Conservation (phyloP, 2,113 vertebrate genomes). For the Micromys minutus region DNA sequence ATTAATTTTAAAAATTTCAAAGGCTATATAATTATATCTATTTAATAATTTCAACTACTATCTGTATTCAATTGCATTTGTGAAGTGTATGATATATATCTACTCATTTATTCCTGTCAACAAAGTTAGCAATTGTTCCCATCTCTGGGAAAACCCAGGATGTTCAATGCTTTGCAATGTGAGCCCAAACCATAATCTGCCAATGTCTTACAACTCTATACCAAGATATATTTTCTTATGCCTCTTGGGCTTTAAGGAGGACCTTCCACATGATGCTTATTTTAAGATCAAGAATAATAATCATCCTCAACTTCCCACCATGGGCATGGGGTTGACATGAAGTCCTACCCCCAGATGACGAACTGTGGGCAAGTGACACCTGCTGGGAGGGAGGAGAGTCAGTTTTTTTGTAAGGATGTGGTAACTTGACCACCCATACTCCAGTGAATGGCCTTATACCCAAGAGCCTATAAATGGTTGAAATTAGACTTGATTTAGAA, state of each 20-base stretch:
- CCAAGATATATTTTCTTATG: neutral
- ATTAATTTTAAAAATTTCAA: conserved; percentile 9
- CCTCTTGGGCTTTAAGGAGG: neutral
- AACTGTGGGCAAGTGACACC: neutral
- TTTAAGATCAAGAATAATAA: conserved; percentile 32
- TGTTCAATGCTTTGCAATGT: neutral
- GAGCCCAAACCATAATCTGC: neutral
- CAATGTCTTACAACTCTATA: neutral
- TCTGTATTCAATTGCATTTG: conserved; percentile 10
- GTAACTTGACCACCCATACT: neutral
- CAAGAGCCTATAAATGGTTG: neutral
- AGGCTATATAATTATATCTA: neutral
- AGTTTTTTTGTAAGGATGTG: neutral
- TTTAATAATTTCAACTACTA: neutral
- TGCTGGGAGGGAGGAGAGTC: neutral
- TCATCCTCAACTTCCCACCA: neutral
- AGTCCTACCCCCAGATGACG: too few relatives aligned
- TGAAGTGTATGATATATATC: neutral
- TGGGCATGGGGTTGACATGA: neutral
- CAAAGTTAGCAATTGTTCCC: neutral
- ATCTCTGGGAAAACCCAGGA: neutral
- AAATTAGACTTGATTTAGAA: neutral
- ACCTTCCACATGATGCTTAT: neutral
- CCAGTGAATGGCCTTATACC: neutral
- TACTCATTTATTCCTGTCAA: neutral